A percentile compares a stretch with the other conserved stretches of the same genome.
Conservation (phyloP, 2,797 vertebrate genomes). For the Trachops cirrhosus region DNA sequence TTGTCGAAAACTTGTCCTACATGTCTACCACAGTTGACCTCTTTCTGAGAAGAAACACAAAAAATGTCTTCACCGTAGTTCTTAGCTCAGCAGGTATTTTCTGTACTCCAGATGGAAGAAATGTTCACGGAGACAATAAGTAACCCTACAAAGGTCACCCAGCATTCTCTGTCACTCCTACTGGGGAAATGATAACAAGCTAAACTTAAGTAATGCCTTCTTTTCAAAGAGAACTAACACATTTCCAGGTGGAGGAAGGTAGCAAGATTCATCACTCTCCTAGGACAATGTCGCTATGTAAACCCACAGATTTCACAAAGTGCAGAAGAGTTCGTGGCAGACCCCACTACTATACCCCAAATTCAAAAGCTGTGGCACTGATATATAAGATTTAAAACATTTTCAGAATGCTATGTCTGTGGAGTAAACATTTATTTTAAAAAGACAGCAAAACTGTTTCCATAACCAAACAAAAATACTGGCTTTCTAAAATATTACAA, state of each 20-base stretch:
- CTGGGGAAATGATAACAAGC: conserved; percentile 53
- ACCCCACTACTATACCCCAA: background rate
- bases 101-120: background rate
- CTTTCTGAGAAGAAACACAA: background rate
- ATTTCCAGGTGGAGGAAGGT: background rate
- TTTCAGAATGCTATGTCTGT: background rate
- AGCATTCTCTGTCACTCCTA: conserved; percentile 36
- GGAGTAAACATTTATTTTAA: conserved; percentile 2
- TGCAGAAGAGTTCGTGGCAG: background rate
- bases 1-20: background rate
- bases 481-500: background rate
- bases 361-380: background rate
- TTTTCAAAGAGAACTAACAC: conserved; percentile 28
- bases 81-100: conserved; percentile 46
- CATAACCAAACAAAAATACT: background rate
- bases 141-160: conserved; percentile 41
- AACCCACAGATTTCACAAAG: conserved; percentile 22
- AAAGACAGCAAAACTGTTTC: background rate
- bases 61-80: background rate
- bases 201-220: conserved; percentile 23
- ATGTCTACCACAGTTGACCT: background rate
- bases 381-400: conserved; percentile 11
- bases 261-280: background rate
- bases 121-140: conserved; percentile 39
- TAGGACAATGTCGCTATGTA: background rate